Evolutionary conservation across 2,888 invertebrate species (phyloP).

Genomic region (Tinea pellionella): DNA sequence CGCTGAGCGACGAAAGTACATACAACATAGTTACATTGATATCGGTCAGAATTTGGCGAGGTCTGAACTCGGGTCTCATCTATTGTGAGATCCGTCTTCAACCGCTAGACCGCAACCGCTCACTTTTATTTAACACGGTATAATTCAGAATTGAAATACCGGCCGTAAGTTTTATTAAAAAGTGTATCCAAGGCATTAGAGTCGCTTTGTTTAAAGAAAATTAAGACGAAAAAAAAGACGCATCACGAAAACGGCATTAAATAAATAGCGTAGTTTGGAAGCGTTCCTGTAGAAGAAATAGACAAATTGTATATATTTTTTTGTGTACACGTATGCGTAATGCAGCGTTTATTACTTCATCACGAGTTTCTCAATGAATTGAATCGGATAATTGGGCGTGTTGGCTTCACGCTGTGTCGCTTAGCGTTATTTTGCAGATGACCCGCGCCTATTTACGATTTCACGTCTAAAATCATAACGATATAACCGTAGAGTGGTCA

Average conservation of each 20-base stretch:
- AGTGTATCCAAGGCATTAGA: not conserved
- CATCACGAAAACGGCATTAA: constrained; percentile 4
- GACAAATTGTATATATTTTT: constrained; percentile 3
- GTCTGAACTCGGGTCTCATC: too few species aligned
- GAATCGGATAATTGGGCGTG: not conserved
- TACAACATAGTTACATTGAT: too few species aligned
- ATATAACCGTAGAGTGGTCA: constrained; percentile 50
- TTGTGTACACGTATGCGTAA: constrained; percentile 9
- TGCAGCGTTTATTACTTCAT: constrained; percentile 4
- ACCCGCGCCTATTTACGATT: constrained; percentile 39
- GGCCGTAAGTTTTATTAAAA: not conserved
- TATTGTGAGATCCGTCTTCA: too few species aligned
- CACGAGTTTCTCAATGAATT: not conserved
- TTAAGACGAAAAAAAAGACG: not conserved
- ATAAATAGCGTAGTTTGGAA: constrained; percentile 12
- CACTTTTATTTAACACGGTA: too few species aligned
- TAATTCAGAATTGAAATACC: too few species aligned
- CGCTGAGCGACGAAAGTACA: too few species aligned
- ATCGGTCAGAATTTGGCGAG: too few species aligned
- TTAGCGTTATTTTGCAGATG: constrained; percentile 1
- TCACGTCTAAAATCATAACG: constrained; percentile 61
- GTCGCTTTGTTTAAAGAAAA: constrained; percentile 2
- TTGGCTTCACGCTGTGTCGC: constrained; percentile 1
- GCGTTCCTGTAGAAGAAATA: not conserved
- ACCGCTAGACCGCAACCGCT: too few species aligned